Evolutionary conservation across 2,888 invertebrate genomes (phyloP).

Genomic region (Halictus quadricinctus): DNA sequence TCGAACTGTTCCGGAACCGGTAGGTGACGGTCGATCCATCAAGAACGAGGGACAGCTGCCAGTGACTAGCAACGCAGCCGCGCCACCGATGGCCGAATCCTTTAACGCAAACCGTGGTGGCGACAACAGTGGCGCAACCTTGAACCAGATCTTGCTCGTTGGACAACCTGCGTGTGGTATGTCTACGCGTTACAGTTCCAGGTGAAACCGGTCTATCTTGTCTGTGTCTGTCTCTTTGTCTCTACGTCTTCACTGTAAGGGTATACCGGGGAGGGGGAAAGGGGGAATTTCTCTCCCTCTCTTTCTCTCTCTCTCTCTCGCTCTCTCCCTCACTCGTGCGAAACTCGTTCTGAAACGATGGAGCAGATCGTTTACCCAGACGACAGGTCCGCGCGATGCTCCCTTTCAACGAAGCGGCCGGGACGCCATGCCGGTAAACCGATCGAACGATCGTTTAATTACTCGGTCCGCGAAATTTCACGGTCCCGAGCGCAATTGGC

Average conservation of each 20-base stretch:
- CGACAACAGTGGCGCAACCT: background rate
- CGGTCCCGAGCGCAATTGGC: slow-evolving; percentile 33
- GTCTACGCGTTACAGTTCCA: background rate
- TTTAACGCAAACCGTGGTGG: too few relatives aligned
- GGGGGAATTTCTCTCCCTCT: too few relatives aligned
- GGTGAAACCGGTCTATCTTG: slow-evolving; percentile 44
- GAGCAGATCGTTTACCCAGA: background rate
- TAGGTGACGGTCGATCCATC: slow-evolving; percentile 47
- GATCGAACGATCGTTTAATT: slow-evolving; percentile 43
- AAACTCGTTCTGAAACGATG: background rate
- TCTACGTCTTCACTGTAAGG: slow-evolving; percentile 28
- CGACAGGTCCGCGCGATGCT: background rate
- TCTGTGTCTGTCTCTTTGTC: slow-evolving; percentile 62
- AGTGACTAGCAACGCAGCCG: slow-evolving; percentile 2
- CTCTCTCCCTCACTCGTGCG: background rate
- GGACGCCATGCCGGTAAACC: background rate
- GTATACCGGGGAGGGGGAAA: background rate
- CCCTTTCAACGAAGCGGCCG: background rate
- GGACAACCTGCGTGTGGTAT: background rate
- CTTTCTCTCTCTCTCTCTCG: background rate
- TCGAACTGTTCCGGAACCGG: slow-evolving; percentile 55
- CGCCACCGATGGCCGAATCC: too few relatives aligned
- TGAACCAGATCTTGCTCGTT: background rate
- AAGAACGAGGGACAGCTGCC: slow-evolving; percentile 28
- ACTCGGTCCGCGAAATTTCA: slow-evolving; percentile 35